A percentile compares a stretch with the other conserved stretches of the same genome.
phyloP scores from a whole-genome alignment of 2,113 vertebrate genomes.

The Thamnaconus septentrionalis region DNA sequence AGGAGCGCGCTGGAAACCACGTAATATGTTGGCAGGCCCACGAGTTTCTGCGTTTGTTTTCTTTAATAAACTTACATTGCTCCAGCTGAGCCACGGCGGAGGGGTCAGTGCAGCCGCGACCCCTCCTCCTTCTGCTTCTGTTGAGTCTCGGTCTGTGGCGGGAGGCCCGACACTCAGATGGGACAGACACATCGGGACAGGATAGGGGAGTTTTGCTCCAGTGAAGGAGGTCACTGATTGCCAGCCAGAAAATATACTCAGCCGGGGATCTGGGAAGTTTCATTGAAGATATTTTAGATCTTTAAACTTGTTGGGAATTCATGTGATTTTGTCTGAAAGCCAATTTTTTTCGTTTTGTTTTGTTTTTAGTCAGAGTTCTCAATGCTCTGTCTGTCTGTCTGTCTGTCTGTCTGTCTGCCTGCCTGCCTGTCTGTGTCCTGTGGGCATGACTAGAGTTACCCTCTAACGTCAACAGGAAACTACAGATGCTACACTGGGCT shows the following conservation, averaged over 20 bases:
- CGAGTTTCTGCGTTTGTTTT: slow-evolving; percentile 74
- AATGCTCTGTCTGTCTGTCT: no score
- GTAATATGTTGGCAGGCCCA: slow-evolving; percentile 40
- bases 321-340: no score
- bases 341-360: no score
- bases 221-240: slow-evolving; percentile 7
- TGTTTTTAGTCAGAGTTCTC: no score
- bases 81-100: slow-evolving; percentile 71
- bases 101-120: slow-evolving; percentile 64
- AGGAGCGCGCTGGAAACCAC: slow-evolving; percentile 44
- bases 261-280: slow-evolving; percentile 1
- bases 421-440: slow-evolving; percentile 19
- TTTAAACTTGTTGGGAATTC: background rate
- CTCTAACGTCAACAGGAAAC: slow-evolving; percentile 74
- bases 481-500: slow-evolving; percentile 53
- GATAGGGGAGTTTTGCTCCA: slow-evolving; percentile 18
- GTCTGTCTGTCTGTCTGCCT: background rate
- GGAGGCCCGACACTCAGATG: slow-evolving; percentile 39
- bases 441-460: slow-evolving; percentile 59
- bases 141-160: slow-evolving; percentile 62
- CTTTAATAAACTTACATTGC: slow-evolving; percentile 80
- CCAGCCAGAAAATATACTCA: background rate
- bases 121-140: slow-evolving; percentile 50
- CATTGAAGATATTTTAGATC: background rate
- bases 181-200: slow-evolving; percentile 28